Evolutionary conservation across 2,888 invertebrate species (phyloP).

Genomic region (Cistogaster globosa): DNA sequence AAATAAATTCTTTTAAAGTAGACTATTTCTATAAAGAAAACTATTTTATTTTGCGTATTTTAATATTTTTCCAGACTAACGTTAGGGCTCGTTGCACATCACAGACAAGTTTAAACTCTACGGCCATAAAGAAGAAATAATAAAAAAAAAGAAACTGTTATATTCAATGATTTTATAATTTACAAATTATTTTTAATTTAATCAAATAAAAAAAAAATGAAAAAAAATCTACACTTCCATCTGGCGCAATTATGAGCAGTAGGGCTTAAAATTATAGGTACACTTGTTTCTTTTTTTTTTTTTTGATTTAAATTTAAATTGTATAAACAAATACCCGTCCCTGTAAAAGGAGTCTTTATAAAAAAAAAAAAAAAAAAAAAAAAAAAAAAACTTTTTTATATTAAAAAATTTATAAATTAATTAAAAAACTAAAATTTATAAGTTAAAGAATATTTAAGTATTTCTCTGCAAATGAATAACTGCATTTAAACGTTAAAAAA

Average conservation of each 20-base stretch:
- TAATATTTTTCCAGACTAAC: not conserved
- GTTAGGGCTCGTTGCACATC: constrained; percentile 61
- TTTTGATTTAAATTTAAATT: too few species aligned
- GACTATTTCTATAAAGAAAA: not conserved
- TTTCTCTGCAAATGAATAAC: too few species aligned
- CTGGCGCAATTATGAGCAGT: constrained; percentile 13
- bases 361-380: too few species aligned
- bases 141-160: constrained; percentile 45
- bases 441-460: too few species aligned
- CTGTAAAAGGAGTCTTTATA: too few species aligned
- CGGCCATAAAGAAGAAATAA: constrained; percentile 6
- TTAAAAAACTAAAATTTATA: too few species aligned
- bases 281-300: not conserved
- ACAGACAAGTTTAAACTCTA: not conserved
- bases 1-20: too few species aligned
- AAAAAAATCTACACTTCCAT: constrained; percentile 22
- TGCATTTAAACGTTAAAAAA: too few species aligned
- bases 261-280: not conserved
- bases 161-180: constrained; percentile 50
- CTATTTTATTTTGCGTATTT: not conserved
- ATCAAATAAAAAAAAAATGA: not conserved
- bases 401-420: too few species aligned
- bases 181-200: constrained; percentile 59
- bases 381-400: too few species aligned
- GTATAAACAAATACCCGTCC: too few species aligned